Evolutionary conservation across 2,888 invertebrate species (phyloP).

Genomic region (Hirtodrosophila duncani): DNA sequence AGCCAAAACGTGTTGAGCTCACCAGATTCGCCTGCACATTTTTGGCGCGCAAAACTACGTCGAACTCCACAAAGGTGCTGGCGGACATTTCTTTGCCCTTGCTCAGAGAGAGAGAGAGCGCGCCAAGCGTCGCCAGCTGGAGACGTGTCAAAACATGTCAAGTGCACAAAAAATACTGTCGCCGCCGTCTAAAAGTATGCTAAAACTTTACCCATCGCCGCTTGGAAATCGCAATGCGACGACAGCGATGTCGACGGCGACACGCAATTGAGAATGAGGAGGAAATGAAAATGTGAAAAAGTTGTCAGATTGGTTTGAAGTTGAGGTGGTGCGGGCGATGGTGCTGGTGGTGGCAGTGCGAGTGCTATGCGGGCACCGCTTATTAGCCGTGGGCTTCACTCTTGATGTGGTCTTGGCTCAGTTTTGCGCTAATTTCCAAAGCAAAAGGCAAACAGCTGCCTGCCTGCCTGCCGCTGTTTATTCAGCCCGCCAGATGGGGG

Average conservation of each 20-base stretch:
- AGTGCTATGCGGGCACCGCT: constrained; percentile 15
- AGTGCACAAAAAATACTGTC: constrained; percentile 69
- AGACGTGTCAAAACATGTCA: constrained; percentile 70
- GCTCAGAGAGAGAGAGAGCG: constrained; percentile 1
- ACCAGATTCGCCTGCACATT: constrained; percentile 55
- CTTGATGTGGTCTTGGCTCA: constrained; percentile 26
- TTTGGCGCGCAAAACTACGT: constrained; percentile 65
- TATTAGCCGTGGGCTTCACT: constrained; percentile 28
- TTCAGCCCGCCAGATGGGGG: constrained; percentile 47
- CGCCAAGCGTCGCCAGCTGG: constrained; percentile 34
- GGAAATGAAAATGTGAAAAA: constrained; percentile 50
- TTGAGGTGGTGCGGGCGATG: not conserved
- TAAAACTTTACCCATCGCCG: constrained; percentile 44
- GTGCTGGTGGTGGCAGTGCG: not conserved
- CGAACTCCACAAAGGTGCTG: constrained; percentile 54
- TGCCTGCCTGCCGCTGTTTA: constrained; percentile 18
- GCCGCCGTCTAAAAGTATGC: constrained; percentile 53
- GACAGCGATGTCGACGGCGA: constrained; percentile 33
- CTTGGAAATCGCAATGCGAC: constrained; percentile 57
- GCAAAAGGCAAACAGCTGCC: not conserved
- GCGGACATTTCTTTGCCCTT: constrained; percentile 45
- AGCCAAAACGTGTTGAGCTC: constrained; percentile 15
- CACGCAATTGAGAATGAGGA: constrained; percentile 57
- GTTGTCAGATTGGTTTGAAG: constrained; percentile 40
- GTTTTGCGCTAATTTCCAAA: constrained; percentile 29